phyloP scores from a whole-genome alignment of 2,888 invertebrate genomes.

The Patella depressa region DNA sequence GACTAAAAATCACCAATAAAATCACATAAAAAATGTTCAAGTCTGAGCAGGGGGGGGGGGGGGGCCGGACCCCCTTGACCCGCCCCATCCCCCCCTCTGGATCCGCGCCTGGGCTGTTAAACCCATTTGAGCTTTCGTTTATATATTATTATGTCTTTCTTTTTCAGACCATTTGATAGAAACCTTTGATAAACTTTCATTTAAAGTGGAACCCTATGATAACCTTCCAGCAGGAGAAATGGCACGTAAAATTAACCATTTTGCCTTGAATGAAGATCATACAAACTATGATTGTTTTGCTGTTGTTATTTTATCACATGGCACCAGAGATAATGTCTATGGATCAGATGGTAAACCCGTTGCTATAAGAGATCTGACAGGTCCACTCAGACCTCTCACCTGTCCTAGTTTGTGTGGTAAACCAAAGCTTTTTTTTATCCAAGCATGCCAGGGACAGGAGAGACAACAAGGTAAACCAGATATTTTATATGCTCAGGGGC shows the following conservation, averaged over 20 bases:
- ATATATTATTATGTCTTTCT: no score
- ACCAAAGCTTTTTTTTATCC: constrained; percentile 5
- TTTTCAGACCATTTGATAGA: neutral
- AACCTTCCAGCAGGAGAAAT: neutral
- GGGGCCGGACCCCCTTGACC: no score
- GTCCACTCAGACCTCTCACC: neutral
- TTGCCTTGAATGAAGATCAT: neutral
- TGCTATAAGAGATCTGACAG: neutral
- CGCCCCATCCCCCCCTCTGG: no score
- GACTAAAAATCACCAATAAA: no score
- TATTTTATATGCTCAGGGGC: no score
- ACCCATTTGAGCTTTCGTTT: no score
- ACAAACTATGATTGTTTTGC: neutral
- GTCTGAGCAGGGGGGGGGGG: no score
- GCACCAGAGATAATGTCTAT: neutral
- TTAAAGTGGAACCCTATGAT: neutral
- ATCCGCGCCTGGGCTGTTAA: no score
- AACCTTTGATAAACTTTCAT: neutral
- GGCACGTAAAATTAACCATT: neutral
- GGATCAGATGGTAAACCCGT: neutral
- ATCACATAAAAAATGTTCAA: no score
- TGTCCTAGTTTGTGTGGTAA: neutral
- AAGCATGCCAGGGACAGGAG: neutral
- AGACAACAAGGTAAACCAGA: neutral
- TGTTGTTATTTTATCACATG: neutral